These are phyloP conservation scores for Monodelphis domestica DNA, from an alignment of 2,797 vertebrate species.

Conservation along the genomic window DNA sequence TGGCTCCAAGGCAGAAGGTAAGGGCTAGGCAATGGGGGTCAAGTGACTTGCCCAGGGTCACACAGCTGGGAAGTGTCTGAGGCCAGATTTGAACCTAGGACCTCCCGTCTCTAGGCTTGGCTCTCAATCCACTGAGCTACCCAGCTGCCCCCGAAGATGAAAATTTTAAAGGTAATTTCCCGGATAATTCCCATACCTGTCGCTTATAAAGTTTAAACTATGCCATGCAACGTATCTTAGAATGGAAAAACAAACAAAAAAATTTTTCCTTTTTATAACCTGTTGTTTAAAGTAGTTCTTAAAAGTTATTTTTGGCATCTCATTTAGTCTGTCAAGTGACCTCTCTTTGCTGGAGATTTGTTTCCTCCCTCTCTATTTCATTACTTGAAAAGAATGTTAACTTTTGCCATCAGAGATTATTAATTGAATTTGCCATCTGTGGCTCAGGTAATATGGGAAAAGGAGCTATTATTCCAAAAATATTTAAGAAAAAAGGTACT, in stretches of 20 bases:
- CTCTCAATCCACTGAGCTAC: no score
- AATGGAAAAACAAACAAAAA: slow-evolving; percentile 2
- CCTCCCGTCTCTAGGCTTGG: no score
- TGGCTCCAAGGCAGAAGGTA: no score
- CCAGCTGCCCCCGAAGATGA: no score
- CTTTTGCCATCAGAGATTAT: not conserved
- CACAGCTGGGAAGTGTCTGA: no score
- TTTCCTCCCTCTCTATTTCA: not conserved
- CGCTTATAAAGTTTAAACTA: not conserved
- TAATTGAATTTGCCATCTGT: not conserved
- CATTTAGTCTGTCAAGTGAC: slow-evolving; percentile 7
- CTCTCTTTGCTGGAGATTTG: not conserved
- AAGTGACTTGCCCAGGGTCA: no score
- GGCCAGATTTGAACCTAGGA: no score
- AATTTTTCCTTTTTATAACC: not conserved
- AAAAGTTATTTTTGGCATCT: not conserved
- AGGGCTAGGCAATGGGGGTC: no score
- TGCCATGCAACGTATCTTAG: not conserved
- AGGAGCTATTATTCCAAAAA: not conserved
- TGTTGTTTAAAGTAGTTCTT: not conserved
- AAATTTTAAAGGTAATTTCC: not conserved
- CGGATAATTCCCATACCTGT: not conserved
- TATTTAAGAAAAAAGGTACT: not conserved
- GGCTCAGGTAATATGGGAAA: not conserved
- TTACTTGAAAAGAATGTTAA: not conserved